phyloP scores from a whole-genome alignment of 2,888 invertebrate genomes.

The Chloroclysta siterata region DNA sequence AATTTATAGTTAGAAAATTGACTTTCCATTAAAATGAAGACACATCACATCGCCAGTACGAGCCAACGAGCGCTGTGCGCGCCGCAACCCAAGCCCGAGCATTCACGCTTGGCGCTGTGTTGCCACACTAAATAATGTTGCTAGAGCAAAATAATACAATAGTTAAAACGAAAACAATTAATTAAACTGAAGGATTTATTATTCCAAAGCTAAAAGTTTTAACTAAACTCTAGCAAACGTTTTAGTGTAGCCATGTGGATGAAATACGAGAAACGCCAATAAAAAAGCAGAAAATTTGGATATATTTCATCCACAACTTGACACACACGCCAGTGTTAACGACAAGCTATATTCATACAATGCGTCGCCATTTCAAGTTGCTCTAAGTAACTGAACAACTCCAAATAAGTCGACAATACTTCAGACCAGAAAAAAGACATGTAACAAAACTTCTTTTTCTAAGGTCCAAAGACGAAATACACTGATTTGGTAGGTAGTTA shows the following conservation, averaged over 20 bases:
- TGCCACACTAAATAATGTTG: constrained; percentile 51
- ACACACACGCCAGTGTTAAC: constrained; percentile 78
- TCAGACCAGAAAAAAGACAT: constrained; percentile 43
- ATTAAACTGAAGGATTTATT: not conserved
- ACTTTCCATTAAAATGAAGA: constrained; percentile 8
- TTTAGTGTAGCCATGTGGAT: constrained; percentile 30
- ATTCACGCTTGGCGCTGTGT: constrained; percentile 81
- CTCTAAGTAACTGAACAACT: constrained; percentile 52
- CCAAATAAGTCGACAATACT: constrained; percentile 52
- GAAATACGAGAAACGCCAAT: constrained; percentile 32
- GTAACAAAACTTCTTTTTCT: constrained; percentile 34
- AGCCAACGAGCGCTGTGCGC: constrained; percentile 45
- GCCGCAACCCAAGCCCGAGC: constrained; percentile 83
- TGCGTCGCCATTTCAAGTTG: constrained; percentile 60
- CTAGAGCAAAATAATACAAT: constrained; percentile 23
- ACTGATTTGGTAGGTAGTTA: constrained; percentile 73
- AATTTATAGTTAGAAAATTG: not conserved
- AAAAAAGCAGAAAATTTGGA: constrained; percentile 30
- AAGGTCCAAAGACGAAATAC: constrained; percentile 51
- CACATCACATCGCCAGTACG: constrained; percentile 28
- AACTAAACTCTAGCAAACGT: constrained; percentile 24
- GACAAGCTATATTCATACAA: constrained; percentile 83
- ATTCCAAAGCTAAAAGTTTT: not conserved
- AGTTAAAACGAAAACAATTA: not conserved
- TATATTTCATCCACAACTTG: constrained; percentile 24